Evolutionary conservation across 2,888 invertebrate genomes (phyloP), one percentile per base, ranked within the genome.

Genomic region (Theretra japonica): DNA sequence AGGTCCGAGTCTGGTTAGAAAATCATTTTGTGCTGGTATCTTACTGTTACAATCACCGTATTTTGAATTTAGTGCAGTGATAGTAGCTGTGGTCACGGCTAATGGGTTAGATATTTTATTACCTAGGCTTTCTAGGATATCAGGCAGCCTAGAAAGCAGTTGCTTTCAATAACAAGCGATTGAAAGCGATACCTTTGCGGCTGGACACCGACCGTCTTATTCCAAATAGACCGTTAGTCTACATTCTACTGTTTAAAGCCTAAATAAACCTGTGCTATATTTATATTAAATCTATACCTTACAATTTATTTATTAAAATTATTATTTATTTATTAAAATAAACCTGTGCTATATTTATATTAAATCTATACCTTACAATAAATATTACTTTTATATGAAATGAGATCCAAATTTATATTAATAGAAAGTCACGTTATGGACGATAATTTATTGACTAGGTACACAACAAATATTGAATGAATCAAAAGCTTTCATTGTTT

Each of bases 81-180:
- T 69, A 72, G 70, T 50, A 72, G 28, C 72, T 85, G 88, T 81
- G 88, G 89, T 86, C 85, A 83, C 80, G 81, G 80, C 81, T 82
- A 86, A 85, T 85, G 80, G 82, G 77, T 78, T 78, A 77, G 79
- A 86, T 87, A 88, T 88, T 85, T 82, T 83, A 88, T 88, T 88
- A 90, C 81, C 75, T 73, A 74, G 76, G 77, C 90, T 92, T 91
- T 92, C 91, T 91, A 89, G 87, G 83, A 79, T 76, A 75, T 70
- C 72, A 70, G 73, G 72, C 81, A 82, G 83, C 82, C 83, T 88
- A 89, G 90, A 90, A 90, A 90, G 85, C 79, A 76, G 53, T 71
- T 68, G 72, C 69, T 70, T 73, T 75, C 72, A 70, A 72, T 73
- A 70, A 70, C 68, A 62, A 72, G n/a, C 73, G 25, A 71, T 73